Base-by-base conservation (phyloP, 2,888 invertebrate species). In the Prosapia bicincta region DNA sequence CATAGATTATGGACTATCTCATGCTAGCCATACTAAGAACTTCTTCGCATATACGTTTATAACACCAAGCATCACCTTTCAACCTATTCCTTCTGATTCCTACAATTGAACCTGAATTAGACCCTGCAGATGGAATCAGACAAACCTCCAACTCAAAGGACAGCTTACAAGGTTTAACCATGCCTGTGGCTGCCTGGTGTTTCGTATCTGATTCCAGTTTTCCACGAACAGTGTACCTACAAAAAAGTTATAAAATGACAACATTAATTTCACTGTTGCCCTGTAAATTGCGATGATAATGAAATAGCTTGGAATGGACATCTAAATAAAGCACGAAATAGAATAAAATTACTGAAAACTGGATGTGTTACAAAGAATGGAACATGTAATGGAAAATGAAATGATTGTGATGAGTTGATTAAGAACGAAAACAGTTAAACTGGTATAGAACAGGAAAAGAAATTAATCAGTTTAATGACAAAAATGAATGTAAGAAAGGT, bases 51-150 rank as follows among this genome's bases (percentile, higher is more conserved):
- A 93, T 89, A 79, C 88, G 89, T 83, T 94, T 94, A 85, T 94
- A 94, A 79, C 91, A 89, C 92, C 94, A 94, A 0, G 91, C 90
- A 83, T 94, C 92, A 0, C 94, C 93, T 82, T 90, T 91, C 66
- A 93, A 87, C 38, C 94, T 86, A 83, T 93, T 93, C 75, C 93
- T 86, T 74, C 90, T 86, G 75, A 94, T 90, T 28, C 92, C 93
- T 3, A 90, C 88, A 67, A 86, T 82, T 13, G 71, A 43, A 38
- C 67, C 67, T 23, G 7, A 38, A 15, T 72, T 30, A 20, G 81
- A 80, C 69, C 81, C 81, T 1, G 83, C 84, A 43, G 84, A 84
- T 15, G 88, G 87, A 15, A 89, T 81, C 77, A 86, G 85, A 79
- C 89, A 89, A 38, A 89, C 90, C 84, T 94, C 93, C 80, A 94